Base-by-base conservation (phyloP, 2,113 vertebrate genomes). In the Sclerurus mexicanus region DNA sequence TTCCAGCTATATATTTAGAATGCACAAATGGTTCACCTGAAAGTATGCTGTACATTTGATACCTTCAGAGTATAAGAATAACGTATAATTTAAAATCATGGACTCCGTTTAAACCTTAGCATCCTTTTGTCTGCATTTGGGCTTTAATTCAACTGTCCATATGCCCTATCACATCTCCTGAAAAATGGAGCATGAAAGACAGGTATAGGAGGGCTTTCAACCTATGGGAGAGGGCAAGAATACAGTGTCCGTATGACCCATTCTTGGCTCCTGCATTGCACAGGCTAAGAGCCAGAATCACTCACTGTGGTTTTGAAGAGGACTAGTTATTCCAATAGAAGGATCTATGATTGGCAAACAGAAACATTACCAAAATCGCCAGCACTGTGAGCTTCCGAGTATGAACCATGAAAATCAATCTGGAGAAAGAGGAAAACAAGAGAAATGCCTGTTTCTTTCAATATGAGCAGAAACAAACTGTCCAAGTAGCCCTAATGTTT, bases 371-470 rank as follows among this genome's bases (percentile, higher is more conserved):
- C 98, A 82, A 98, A 98, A 89, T 98, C 98, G 5, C 98, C 98
- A 90, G 87, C 85, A 4, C 16, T 40, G 74, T 98, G 98, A 69
- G 98, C 98, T 76, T 98, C 93, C 19, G 97, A 73, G 59, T 98
- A 98, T 44, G 97, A 98, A 80, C 96, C 96, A 44, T 86, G 97
- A 96, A 98, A 98, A 95, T 98, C 98, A 87, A 98, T 94, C 98
- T 98, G 85, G 30, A 67, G 66, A 86, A 95, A 96, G 78, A 89
- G 35, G 69, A 91, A 92, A 82, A 84, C 49, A 74, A 85, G 31
- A 89, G 13, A 85, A 81, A 42, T 46, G 30, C 14, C 62, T 25
- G 5, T 63, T 59, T 71, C 56, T 78, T 89, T 89, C 33, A 71
- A 64, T 14, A 67, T 47, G 17, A 86, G 28, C 24, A 92, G 46